Percentiles rank a stretch among this genome's conserved stretches.
phyloP scores from a whole-genome alignment of 2,113 vertebrate genomes.

The Mystacornis crossleyi region DNA sequence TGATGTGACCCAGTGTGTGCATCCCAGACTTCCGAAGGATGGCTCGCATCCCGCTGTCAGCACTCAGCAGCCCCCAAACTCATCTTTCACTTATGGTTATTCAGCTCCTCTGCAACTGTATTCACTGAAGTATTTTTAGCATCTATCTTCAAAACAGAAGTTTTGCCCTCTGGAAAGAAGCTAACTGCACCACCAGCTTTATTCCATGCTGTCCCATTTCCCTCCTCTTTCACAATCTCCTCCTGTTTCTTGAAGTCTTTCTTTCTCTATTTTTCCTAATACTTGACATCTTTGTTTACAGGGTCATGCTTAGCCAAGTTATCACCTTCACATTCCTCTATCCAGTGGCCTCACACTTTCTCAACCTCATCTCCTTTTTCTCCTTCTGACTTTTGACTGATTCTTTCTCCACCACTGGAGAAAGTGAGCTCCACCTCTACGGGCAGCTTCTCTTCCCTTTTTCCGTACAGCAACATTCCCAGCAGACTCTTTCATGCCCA shows the following conservation, averaged over 20 bases:
- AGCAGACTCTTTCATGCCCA: neutral
- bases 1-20: neutral
- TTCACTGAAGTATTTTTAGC: constrained; percentile 37
- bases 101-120: constrained; percentile 16
- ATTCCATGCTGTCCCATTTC: neutral
- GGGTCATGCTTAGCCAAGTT: neutral
- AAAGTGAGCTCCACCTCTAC: neutral
- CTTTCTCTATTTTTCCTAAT: neutral
- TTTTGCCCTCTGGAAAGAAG: constrained; percentile 14
- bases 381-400: fast-evolving
- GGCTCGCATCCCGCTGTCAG: neutral
- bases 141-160: neutral
- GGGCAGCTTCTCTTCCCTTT: neutral
- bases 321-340: neutral
- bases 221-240: neutral
- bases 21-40: constrained; percentile 5
- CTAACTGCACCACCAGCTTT: neutral
- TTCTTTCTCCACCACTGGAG: neutral
- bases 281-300: neutral
- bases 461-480: neutral
- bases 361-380: neutral
- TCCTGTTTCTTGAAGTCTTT: neutral
- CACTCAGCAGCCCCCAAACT: neutral
- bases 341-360: neutral
- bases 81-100: neutral